These are phyloP conservation scores for Acropora yongei DNA, from an alignment of 64 coral and sea anemone species.

Conservation along the genomic window DNA sequence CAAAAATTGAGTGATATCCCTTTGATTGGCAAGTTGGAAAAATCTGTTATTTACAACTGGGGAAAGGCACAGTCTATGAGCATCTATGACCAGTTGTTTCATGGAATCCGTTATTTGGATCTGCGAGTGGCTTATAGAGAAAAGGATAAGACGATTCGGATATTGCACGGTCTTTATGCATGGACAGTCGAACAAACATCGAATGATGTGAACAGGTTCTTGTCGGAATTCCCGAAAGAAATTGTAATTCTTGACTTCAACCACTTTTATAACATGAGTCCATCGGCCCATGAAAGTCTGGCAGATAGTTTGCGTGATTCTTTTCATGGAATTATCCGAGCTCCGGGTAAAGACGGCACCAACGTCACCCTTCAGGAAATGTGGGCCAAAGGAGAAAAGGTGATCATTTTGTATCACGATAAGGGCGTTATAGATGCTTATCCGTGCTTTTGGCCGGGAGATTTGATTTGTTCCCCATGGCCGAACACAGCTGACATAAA, in stretches of 20 bases:
- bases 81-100: slow-evolving; percentile 85
- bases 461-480: slow-evolving; percentile 76
- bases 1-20: slow-evolving; percentile 63
- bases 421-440: slow-evolving; percentile 68
- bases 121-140: slow-evolving; percentile 80
- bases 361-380: slow-evolving; percentile 90
- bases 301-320: slow-evolving; percentile 80
- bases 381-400: slow-evolving; percentile 88
- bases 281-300: slow-evolving; percentile 79
- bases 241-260: slow-evolving; percentile 83
- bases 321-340: slow-evolving; percentile 76
- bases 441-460: slow-evolving; percentile 84
- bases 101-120: slow-evolving; percentile 92
- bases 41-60: slow-evolving; percentile 85
- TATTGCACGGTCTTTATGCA: slow-evolving; percentile 92
- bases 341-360: slow-evolving; percentile 62
- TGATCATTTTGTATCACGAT: slow-evolving; percentile 87
- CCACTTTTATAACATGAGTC: slow-evolving; percentile 83
- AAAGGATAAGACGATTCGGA: slow-evolving; percentile 72
- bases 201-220: slow-evolving; percentile 77
- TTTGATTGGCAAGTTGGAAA: slow-evolving; percentile 72
- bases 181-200: slow-evolving; percentile 75
- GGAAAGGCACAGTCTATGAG: slow-evolving; percentile 80
- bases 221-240: slow-evolving; percentile 76
- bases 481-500: slow-evolving; percentile 86